These are phyloP conservation scores for Masnerella sp. DNA, from an alignment of 2,888 invertebrate species.

Conservation along the genomic window DNA sequence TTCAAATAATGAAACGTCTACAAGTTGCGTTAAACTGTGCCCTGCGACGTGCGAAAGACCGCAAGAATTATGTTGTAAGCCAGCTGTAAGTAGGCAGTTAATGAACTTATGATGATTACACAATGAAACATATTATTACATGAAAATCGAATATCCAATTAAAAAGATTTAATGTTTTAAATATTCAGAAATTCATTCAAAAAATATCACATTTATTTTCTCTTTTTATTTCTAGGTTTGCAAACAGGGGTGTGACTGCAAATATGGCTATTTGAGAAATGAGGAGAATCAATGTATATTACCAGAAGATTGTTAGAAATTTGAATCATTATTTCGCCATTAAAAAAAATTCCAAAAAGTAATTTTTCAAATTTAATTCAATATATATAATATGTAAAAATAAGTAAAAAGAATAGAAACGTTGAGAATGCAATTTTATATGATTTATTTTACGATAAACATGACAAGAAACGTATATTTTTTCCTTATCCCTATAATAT, in stretches of 20 bases:
- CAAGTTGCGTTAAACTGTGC: neutral
- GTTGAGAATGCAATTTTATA: no score
- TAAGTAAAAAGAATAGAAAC: no score
- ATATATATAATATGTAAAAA: no score
- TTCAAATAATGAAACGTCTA: neutral
- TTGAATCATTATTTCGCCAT: no score
- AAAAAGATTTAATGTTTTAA: neutral
- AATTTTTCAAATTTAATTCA: no score
- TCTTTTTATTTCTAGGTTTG: neutral
- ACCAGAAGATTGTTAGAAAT: neutral
- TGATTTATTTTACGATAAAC: no score
- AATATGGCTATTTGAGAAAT: neutral
- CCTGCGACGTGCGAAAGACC: conserved; percentile 4
- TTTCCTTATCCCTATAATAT: no score
- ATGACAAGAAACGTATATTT: no score
- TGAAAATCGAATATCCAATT: neutral
- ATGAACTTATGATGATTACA: no score
- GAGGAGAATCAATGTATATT: neutral
- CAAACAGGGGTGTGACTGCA: neutral
- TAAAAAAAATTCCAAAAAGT: no score
- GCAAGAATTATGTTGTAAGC: conserved; percentile 1
- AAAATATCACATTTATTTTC: neutral
- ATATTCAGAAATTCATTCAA: neutral
- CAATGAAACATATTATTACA: neutral
- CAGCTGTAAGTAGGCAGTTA: neutral